Evolutionary conservation across 2,797 vertebrate species (phyloP).

Genomic region (Enteromius mattozi): DNA sequence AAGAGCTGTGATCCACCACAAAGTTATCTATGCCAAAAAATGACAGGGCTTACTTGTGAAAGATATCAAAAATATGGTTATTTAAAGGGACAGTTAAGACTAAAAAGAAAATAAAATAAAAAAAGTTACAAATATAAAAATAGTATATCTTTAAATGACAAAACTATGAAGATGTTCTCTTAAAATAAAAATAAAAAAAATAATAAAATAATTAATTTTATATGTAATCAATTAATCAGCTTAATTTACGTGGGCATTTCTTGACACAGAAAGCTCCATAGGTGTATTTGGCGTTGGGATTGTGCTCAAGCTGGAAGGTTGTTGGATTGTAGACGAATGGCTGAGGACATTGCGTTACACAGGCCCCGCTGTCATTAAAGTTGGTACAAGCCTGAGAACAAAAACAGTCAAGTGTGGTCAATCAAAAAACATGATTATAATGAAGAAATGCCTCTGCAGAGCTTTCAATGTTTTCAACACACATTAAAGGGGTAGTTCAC

Average conservation of each 20-base stretch:
- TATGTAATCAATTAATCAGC: background rate
- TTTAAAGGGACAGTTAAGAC: too few species aligned
- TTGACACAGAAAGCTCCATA: constrained; percentile 98
- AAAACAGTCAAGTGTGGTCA: background rate
- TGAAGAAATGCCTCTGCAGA: background rate
- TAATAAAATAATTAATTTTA: too few species aligned
- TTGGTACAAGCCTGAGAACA: constrained; percentile 87
- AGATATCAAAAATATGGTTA: background rate
- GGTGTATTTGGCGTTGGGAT: constrained; percentile 94
- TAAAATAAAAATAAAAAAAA: too few species aligned
- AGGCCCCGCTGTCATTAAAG: constrained; percentile 97
- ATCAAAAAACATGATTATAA: background rate
- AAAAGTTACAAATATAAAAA: too few species aligned
- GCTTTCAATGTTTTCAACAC: background rate
- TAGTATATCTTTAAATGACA: background rate
- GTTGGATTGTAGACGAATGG: constrained; percentile 96
- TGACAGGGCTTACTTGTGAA: background rate
- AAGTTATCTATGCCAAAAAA: constrained; percentile 84
- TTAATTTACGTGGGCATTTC: constrained; percentile 89
- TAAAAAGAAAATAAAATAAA: background rate
- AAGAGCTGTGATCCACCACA: constrained; percentile 97
- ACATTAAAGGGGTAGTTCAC: background rate
- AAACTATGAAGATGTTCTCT: background rate
- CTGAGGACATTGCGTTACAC: constrained; percentile 95
- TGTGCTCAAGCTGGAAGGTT: constrained; percentile 94